These are phyloP conservation scores for Petrolisthes cinctipes DNA, from an alignment of 2,888 invertebrate species.

Conservation along the genomic window DNA sequence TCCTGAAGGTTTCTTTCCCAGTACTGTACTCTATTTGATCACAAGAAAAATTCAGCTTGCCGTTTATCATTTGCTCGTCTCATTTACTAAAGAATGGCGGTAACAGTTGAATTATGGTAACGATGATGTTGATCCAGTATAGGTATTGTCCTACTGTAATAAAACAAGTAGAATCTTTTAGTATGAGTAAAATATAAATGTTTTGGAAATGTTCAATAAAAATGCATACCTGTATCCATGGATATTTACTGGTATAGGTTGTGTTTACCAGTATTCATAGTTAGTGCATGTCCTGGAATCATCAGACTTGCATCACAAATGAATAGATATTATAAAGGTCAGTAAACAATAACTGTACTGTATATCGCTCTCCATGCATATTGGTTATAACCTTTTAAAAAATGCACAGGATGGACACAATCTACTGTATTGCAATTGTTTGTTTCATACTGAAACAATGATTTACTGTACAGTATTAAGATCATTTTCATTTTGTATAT, in stretches of 20 bases:
- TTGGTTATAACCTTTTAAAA: neutral
- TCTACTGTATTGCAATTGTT: slow-evolving; percentile 10
- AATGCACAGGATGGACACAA: neutral
- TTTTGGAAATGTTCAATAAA: neutral
- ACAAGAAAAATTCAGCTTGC: no score
- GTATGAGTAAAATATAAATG: no score
- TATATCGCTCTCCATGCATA: neutral
- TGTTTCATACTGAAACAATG: slow-evolving; percentile 36
- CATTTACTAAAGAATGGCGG: no score
- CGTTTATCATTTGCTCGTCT: no score
- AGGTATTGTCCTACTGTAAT: no score
- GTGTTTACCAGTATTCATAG: neutral
- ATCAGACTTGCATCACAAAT: no score
- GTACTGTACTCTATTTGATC: no score
- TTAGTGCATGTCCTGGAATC: neutral
- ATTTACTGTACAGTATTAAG: slow-evolving; percentile 41
- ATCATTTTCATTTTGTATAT: slow-evolving; percentile 8
- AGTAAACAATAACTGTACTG: neutral
- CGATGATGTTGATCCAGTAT: no score
- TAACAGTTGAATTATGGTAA: no score
- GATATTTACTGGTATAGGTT: neutral
- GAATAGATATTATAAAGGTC: no score
- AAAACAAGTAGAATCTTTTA: no score
- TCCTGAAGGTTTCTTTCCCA: neutral
- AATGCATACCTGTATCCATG: neutral